Evolutionary conservation across 2,113 vertebrate species (phyloP), one percentile per base, ranked within the genome.

Genomic region (Pseudorasbora parva): DNA sequence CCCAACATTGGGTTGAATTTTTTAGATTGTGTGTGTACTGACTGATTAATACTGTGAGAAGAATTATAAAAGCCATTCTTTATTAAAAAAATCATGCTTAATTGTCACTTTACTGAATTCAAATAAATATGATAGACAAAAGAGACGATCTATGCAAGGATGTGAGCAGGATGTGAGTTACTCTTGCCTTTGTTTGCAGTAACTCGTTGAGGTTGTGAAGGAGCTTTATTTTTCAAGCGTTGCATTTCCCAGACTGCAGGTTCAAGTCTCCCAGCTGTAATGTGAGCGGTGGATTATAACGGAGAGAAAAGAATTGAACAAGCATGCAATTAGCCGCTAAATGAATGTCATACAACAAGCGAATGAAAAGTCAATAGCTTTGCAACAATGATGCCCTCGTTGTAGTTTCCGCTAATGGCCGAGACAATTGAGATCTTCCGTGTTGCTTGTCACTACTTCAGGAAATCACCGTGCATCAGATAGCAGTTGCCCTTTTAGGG

Each of bases 321-420:
- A 82, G 59, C 74, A 64, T 83, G 72, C 76, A 88, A 85, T 89
- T 90, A 90, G 45, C 83, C 66, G 6, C 69, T 81, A 75, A 86
- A 84, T 68, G 72, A 85, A 81, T 82, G 74, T 82, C 79, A 78
- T 73, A 76, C 72, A 84, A 43, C 75, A 81, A 37, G 9, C 75
- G 17, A 64, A 83, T 57, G 73, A 82, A 80, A 84, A 80, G 74
- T 73, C 82, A 86, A 80, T 82, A 74, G 49, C 54, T 19, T 41
- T 30, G 30, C 74, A 78, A 81, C 83, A 83, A 33, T 33, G 79
- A 84, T 51, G 54, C 30, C 14, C 73, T 82, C 41, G 57, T 85
- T 76, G 71, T 68, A 71, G 49, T 23, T 77, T 75, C 43, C 4
- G 17, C 62, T 86, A 82, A 83, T 72, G 69, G 56, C 56, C 30